These are phyloP conservation scores for Disparrhopalites patrizii DNA, from an alignment of 2,888 invertebrate genomes.

Conservation along the genomic window DNA sequence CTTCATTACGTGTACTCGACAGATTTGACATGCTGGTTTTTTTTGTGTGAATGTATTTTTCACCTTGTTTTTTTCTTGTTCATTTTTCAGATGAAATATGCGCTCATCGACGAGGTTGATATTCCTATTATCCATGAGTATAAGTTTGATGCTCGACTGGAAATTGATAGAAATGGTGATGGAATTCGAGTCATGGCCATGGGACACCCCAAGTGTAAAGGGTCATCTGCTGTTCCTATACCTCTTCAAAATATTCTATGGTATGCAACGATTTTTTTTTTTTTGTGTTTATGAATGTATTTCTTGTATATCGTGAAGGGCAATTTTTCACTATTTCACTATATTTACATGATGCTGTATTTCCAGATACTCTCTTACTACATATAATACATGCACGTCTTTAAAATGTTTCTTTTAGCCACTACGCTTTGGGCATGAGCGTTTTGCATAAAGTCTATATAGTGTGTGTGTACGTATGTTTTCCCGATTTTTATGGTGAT, in stretches of 20 bases:
- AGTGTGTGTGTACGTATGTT: no score
- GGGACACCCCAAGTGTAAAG: slow-evolving; percentile 44
- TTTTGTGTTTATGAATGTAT: neutral
- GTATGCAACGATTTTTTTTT: slow-evolving; percentile 49
- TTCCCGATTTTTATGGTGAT: no score
- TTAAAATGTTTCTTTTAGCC: no score
- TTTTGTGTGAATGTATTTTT: neutral
- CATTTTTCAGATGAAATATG: slow-evolving; percentile 54
- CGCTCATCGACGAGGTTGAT: slow-evolving; percentile 55
- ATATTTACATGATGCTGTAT: no score
- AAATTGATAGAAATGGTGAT: slow-evolving; percentile 55
- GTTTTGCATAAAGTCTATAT: no score
- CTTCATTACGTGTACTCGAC: no score
- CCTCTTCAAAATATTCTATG: slow-evolving; percentile 54
- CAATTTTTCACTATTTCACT: neutral
- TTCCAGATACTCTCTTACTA: no score
- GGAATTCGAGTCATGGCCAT: slow-evolving; percentile 55
- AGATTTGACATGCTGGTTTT: neutral
- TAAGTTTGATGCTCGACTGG: slow-evolving; percentile 55
- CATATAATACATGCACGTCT: no score
- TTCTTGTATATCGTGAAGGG: no score
- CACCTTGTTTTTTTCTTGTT: neutral
- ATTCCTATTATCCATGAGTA: slow-evolving; percentile 54
- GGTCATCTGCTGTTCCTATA: slow-evolving; percentile 30
- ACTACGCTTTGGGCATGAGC: no score